Percentiles rank a stretch among this genome's conserved stretches.
Evolutionary conservation across 2,888 invertebrate species (phyloP).

Genomic region (Dyspetes luteomarginatus): DNA sequence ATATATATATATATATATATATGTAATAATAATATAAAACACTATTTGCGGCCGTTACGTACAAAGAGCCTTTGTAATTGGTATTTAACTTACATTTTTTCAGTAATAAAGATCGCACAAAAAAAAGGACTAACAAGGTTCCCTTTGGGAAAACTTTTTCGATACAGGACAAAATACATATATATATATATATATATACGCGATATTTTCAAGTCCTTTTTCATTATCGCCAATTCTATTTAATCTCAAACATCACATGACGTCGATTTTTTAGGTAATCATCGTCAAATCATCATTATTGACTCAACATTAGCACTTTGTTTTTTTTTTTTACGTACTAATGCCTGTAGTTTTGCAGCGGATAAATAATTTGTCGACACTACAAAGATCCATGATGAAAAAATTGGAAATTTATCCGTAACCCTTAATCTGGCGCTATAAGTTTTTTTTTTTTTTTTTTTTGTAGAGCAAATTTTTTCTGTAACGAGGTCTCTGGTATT

Average conservation of each 20-base stretch:
- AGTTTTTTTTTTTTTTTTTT: too few species aligned
- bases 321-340: slow-evolving; percentile 8
- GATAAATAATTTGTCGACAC: too few species aligned
- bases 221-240: slow-evolving; percentile 23
- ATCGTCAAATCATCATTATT: slow-evolving; percentile 32
- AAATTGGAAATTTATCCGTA: too few species aligned
- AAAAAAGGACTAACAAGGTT: slow-evolving; percentile 29
- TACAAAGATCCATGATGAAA: too few species aligned
- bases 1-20: too few species aligned
- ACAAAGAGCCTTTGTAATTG: slow-evolving; percentile 83
- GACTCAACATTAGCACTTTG: background rate
- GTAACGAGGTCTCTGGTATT: too few species aligned
- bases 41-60: slow-evolving; percentile 82
- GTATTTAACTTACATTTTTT: slow-evolving; percentile 81
- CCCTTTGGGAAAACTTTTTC: background rate
- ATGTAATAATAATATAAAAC: slow-evolving; percentile 81
- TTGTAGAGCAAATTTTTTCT: too few species aligned
- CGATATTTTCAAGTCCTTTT: background rate
- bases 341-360: slow-evolving; percentile 2
- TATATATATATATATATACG: too few species aligned
- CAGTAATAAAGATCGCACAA: slow-evolving; percentile 79
- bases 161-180: background rate
- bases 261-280: slow-evolving; percentile 22
- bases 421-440: too few species aligned
- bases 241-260: slow-evolving; percentile 35